Conservation (phyloP, 2,113 vertebrate species). For the Callocephalon fimbriatum region DNA sequence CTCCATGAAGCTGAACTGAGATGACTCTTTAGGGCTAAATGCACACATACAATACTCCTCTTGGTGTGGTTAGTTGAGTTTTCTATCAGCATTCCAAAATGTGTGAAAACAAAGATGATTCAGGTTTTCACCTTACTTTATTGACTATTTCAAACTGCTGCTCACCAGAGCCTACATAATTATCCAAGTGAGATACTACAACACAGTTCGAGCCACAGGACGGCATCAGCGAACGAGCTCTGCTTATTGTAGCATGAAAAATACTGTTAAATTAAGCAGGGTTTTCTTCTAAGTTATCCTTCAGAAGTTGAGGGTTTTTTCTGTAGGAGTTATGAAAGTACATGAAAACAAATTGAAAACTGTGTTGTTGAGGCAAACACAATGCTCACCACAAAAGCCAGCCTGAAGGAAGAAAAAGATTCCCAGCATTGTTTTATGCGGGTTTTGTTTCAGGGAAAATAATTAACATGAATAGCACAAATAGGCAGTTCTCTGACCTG, state of each 20-base stretch:
- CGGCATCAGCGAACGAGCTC: neutral
- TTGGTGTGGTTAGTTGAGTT: neutral
- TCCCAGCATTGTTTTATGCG: neutral
- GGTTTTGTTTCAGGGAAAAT: constrained; percentile 3
- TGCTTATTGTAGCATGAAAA: neutral
- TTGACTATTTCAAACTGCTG: constrained; percentile 5
- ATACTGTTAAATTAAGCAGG: neutral
- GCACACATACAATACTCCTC: neutral
- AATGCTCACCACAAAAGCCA: neutral
- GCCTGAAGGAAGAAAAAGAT: neutral
- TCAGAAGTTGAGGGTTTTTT: neutral
- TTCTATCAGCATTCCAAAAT: neutral
- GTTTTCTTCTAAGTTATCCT: neutral
- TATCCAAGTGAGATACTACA: constrained; percentile 41
- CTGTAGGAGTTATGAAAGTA: neutral
- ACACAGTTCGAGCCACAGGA: neutral
- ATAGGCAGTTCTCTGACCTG: neutral
- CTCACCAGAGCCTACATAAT: constrained; percentile 24
- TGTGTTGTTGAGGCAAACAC: neutral
- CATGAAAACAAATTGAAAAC: constrained; percentile 1
- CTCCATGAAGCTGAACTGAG: neutral
- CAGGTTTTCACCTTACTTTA: constrained; percentile 28
- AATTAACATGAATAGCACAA: neutral
- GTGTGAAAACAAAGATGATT: constrained; percentile 51
- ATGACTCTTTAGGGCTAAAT: neutral